These are phyloP conservation scores for Drosophila elegans DNA, from an alignment of 1,140 invertebrate genomes.

Conservation along the genomic window DNA sequence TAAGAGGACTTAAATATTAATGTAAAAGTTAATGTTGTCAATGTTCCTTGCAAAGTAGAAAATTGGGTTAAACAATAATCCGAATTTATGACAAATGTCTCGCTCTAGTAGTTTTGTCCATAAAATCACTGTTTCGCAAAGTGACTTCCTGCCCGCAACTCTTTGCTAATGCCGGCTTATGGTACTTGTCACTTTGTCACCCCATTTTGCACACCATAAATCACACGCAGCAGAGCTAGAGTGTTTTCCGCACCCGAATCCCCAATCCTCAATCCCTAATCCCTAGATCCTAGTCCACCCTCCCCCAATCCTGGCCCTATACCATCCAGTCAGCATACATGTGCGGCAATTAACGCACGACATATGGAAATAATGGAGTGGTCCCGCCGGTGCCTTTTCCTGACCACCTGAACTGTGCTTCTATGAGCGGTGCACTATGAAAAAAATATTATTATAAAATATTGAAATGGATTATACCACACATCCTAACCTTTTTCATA, in stretches of 20 bases:
- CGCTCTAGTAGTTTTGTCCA: not conserved
- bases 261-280: not conserved
- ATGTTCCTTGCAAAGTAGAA: not conserved
- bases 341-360: constrained; percentile 45
- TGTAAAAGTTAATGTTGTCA: not conserved
- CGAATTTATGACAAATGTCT: constrained; percentile 29
- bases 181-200: constrained; percentile 58
- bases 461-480: too few species aligned
- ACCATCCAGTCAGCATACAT: constrained; percentile 9
- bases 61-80: not conserved
- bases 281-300: not conserved
- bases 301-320: not conserved
- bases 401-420: constrained; percentile 6
- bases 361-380: constrained; percentile 47
- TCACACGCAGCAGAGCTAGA: constrained; percentile 39
- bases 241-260: not conserved
- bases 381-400: not conserved
- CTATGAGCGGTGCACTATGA: not conserved
- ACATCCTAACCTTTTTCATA: too few species aligned
- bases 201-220: constrained; percentile 71
- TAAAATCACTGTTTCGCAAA: constrained; percentile 36
- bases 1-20: too few species aligned
- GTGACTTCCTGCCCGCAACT: constrained; percentile 27
- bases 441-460: not conserved
- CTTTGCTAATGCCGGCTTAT: constrained; percentile 27